Conservation (phyloP, 2,113 vertebrate species). For the Rallus limicola region DNA sequence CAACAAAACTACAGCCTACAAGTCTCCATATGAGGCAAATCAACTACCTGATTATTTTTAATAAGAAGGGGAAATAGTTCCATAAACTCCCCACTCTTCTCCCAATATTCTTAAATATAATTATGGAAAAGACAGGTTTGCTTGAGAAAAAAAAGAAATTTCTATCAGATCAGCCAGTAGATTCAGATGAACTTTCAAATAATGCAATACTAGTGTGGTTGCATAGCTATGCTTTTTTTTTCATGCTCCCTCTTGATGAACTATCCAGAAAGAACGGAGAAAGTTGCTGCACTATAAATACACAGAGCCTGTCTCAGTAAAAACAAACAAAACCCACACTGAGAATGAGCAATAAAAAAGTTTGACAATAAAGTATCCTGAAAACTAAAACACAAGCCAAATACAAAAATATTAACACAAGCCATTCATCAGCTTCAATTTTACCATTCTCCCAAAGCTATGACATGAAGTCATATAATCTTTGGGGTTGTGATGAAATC, state of each 20-base stretch:
- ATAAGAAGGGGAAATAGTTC: background rate
- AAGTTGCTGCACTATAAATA: background rate
- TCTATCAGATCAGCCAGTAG: background rate
- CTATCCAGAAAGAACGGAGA: background rate
- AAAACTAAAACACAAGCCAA: slow-evolving; percentile 38
- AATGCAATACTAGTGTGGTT: background rate
- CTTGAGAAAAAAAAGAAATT: background rate
- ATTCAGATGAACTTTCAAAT: background rate
- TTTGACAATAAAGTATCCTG: slow-evolving; percentile 33
- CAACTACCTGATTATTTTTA: background rate
- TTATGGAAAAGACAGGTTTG: background rate
- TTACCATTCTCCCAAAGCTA: background rate
- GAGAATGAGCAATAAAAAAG: background rate
- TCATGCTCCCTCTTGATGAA: background rate
- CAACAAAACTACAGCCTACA: background rate
- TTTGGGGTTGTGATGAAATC: background rate
- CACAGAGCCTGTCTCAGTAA: background rate
- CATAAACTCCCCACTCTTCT: background rate
- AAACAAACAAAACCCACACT: slow-evolving; percentile 24
- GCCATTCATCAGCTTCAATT: background rate
- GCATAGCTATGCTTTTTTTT: background rate
- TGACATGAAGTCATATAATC: background rate
- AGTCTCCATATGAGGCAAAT: background rate
- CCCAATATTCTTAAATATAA: background rate
- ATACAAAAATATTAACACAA: slow-evolving; percentile 32